These are phyloP conservation scores for Hypomecis punctinalis DNA, from an alignment of 2,888 invertebrate genomes.

Conservation along the genomic window DNA sequence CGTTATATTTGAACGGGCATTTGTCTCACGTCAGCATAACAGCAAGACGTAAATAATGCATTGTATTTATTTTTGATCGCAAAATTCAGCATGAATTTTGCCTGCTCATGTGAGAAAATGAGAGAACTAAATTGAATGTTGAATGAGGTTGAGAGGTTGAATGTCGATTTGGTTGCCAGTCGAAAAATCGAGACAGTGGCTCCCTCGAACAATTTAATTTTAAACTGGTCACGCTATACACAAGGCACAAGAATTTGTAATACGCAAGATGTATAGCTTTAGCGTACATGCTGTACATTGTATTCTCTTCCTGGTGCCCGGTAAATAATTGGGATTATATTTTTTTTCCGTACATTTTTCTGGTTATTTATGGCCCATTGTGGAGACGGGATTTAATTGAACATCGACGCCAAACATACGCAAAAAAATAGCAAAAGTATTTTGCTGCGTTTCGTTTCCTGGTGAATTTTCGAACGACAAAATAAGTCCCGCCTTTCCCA, in stretches of 20 bases:
- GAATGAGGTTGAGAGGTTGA: no score
- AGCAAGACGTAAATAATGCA: conserved; percentile 33
- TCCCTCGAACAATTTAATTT: not conserved
- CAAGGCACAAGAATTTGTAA: conserved; percentile 6
- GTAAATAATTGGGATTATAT: conserved; percentile 23
- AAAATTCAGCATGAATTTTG: not conserved
- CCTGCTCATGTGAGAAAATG: not conserved
- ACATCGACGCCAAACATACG: not conserved
- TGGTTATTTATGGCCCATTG: conserved; percentile 22
- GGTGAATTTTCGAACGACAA: not conserved
- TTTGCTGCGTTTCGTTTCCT: not conserved
- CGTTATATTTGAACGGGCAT: conserved; percentile 15
- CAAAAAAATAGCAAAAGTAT: not conserved
- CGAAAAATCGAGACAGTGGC: not conserved
- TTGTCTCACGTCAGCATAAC: conserved; percentile 18
- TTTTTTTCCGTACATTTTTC: conserved; percentile 14
- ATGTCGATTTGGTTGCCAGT: not conserved
- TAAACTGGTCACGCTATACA: not conserved
- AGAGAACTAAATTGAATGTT: not conserved
- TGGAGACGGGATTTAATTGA: conserved; percentile 15
- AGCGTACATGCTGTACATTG: not conserved
- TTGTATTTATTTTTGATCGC: conserved; percentile 33
- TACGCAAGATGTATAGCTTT: not conserved
- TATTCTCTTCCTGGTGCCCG: conserved; percentile 24
- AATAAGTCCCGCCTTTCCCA: not conserved